Evolutionary conservation across 1,140 invertebrate species (phyloP), one percentile per base, ranked within the genome.

Genomic region (Myzus persicae): DNA sequence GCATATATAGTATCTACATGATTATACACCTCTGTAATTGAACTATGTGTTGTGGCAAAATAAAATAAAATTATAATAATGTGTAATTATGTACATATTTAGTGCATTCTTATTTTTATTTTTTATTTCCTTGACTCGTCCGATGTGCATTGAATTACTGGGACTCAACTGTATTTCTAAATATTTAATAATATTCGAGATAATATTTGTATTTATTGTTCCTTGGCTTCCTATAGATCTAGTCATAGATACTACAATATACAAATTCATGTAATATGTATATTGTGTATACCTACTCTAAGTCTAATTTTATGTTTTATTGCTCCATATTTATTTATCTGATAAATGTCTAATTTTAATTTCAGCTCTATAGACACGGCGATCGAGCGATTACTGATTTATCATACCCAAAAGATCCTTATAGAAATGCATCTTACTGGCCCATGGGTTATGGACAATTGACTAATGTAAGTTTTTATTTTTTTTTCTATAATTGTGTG

Each of bases 371-470:
- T 85, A 95, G 98, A 20, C 98, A 98, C 96, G 98, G 98, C 18
- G 96, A 97, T 87, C 96, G 98, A 94, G 97, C 97, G 40, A 98
- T 98, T 0, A 96, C 97, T 14, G 95, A 96, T 93, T 20, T 54
- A 54, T 96, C 97, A 3, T 98, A 97, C 94, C 97, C 97, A 0
- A 97, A 96, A 42, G 98, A 98, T 96, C 97, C 97, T 3, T 95
- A 97, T 94, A 95, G 96, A 40, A 96, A 97, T 94, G 94, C 96
- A 51, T 95, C 95, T 1, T 97, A 97, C 94, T 96, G 96, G 94
- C 97, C 97, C 1, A 96, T 96, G 94, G 97, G 97, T 36, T 97
- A 97, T 96, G 97, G 97, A 40, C 97, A 97, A 94, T 95, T 98
- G 24, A 98, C 97, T 22, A 97, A 97, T 94, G 97, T 97, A 96